phyloP scores from a whole-genome alignment of 2,113 vertebrate genomes.

The Panthera uncia region DNA sequence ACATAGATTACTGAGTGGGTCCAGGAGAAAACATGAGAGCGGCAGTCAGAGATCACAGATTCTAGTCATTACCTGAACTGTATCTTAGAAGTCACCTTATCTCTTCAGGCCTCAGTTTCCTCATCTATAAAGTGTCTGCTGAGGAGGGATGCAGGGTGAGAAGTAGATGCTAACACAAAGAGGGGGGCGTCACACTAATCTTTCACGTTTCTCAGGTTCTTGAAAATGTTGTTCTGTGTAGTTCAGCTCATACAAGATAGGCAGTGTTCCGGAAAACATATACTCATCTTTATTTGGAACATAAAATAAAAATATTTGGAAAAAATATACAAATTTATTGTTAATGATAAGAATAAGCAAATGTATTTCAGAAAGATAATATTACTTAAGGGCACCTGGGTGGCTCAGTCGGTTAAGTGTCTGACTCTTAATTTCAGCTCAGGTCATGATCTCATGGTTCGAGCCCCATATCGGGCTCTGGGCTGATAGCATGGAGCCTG shows the following conservation, averaged over 20 bases:
- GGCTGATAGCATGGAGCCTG: no score
- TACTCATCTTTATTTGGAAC: background rate
- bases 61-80: background rate
- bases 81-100: background rate
- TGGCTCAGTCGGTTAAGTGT: no score
- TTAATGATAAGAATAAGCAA: slow-evolving; percentile 14
- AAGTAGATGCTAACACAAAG: no score
- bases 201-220: background rate
- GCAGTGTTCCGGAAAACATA: background rate
- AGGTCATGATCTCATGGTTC: no score
- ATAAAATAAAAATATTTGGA: slow-evolving; percentile 2
- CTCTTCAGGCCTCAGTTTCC: background rate
- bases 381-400: no score
- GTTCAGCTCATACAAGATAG: background rate
- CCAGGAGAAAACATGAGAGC: background rate
- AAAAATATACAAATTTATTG: background rate
- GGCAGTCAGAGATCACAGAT: background rate
- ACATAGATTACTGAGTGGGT: background rate
- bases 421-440: no score
- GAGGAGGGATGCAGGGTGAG: background rate
- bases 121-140: background rate
- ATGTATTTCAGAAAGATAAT: background rate
- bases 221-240: background rate
- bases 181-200: background rate
- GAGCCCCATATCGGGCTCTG: no score